Evolutionary conservation across 2,113 vertebrate species (phyloP).

Genomic region (Rhea americana): DNA sequence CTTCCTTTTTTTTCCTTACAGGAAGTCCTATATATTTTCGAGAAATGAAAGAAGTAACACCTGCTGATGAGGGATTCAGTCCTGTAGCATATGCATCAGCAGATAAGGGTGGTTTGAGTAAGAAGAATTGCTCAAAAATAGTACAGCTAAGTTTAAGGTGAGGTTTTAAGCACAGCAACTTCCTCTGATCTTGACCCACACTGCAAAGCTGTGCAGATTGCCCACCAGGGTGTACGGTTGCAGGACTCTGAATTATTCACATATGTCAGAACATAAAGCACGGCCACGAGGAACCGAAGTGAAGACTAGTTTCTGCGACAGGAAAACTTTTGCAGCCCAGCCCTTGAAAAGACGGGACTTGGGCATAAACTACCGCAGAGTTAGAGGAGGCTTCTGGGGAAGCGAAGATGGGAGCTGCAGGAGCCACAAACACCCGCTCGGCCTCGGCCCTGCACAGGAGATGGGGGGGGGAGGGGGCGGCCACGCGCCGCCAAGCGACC

Average conservation of each 20-base stretch:
- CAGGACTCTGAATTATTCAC: rapidly evolving
- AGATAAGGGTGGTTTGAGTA: rapidly evolving
- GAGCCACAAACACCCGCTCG: not conserved
- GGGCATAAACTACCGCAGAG: too few relatives aligned
- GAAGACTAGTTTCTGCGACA: rapidly evolving
- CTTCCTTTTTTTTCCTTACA: rapidly evolving
- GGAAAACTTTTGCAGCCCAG: rapidly evolving
- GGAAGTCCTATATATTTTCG: rapidly evolving
- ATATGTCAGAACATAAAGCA: not conserved
- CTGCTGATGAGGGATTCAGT: not conserved
- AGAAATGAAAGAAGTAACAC: not conserved
- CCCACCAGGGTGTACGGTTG: too few relatives aligned
- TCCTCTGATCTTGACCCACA: not conserved
- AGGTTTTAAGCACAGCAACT: not conserved
- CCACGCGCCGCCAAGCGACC: not conserved
- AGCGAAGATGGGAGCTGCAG: not conserved
- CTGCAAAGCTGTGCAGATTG: not conserved
- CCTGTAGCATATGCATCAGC: too few relatives aligned
- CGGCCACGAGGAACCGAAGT: rapidly evolving
- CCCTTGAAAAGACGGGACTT: too few relatives aligned
- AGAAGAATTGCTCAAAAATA: not conserved
- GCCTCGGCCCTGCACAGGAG: not conserved
- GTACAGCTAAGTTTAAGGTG: not conserved
- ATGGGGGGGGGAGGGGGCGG: not conserved
- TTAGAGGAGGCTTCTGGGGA: too few relatives aligned